Evolutionary conservation across 64 coral and sea anemone species (phyloP), one percentile per base, ranked within the genome.

Genomic region (Cladopsammia gracilis): DNA sequence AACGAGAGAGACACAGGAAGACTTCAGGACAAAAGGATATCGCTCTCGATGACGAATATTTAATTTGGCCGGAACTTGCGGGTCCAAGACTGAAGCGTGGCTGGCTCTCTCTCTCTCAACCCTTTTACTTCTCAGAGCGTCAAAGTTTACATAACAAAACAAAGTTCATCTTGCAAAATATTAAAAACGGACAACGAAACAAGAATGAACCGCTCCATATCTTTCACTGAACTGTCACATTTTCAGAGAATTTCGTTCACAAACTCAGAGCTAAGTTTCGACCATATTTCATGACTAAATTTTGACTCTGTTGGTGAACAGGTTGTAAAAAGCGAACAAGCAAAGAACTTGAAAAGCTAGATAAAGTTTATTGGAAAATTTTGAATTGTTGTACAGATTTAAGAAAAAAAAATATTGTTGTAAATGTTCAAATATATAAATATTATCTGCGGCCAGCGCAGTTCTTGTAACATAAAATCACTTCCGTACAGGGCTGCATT

Each of bases 341-440:
- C 10, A 79, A 9, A 58, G 56, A 22, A 58, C 77, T 79, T 79
- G 6, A 84, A 84, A 68, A 84, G 80, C 62, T 67, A 84, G 43
- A 67, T 24, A 67, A 84, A 48, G 58, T 84, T 84, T 84, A 84
- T 84, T 84, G 61, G 18, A 60, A 50, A 84, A 84, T 84, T 67
- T 84, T 62, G 80, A 84, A 84, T 84, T 69, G 78, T 90, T 90
- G 88, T 90, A 90, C 88, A 90, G 78, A 90, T 69, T 70, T 80
- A 80, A 80, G 49, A 22, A 34, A 87, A 11, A 72, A 64, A 77
- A 68, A 69, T 90, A 90, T 58, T 62, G 88, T 70, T 90, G 61
- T 90, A 66, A 79, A 90, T 70, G 78, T 90, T 79, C 54, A 81
- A 90, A 90, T 90, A 58, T 90, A 90, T 71, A 90, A 79, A 90